Evolutionary conservation across 2,113 vertebrate genomes (phyloP), one percentile per base, ranked within the genome.

Genomic region (Agapornis roseicollis): DNA sequence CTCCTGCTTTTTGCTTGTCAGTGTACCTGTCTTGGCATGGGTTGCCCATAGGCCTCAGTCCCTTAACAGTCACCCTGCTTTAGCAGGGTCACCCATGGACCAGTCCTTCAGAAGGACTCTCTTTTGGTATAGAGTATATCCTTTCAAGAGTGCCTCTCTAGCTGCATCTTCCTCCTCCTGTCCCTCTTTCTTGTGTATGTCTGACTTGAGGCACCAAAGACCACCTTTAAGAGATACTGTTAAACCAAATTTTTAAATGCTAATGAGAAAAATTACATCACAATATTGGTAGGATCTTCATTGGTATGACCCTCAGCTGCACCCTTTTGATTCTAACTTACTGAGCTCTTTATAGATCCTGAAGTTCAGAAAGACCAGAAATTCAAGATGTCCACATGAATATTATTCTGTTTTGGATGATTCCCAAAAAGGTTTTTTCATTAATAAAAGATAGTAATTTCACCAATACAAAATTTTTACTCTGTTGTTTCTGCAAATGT

Each of bases 31-130:
- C 19, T 31, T 61, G 65, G 18, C 23, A 25, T 7, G 8, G 10
- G 15, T 33, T 77, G 11, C 17, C n/a, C 3, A 31, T 2, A 4
- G 23, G 7, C 6, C 16, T 63, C 2, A 1, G 44, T 19, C 18
- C 41, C 22, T 65, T 25, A 41, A 25, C 3, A 7, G 2, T 46
- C 18, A 46, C 25, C 2, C 42, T 3, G 0, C 23, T 17, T 53
- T 46, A 56, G 7, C 18, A 16, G 47, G 13, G 11, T 31, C 27
- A 44, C n/a, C 13, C 2, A 1, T 22, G 23, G 18, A 52, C 25
- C 35, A 68, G 15, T 17, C 17, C 11, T 37, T 63, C 44, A 86
- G 44, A 8, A 28, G 1, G 18, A 72, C 23, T 17, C 19, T 72
- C 10, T 50, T 66, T 61, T 56, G 8, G 7, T 49, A 55, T 15